Base-by-base conservation (phyloP, 2,888 invertebrate genomes). In the Perdita meconis region DNA sequence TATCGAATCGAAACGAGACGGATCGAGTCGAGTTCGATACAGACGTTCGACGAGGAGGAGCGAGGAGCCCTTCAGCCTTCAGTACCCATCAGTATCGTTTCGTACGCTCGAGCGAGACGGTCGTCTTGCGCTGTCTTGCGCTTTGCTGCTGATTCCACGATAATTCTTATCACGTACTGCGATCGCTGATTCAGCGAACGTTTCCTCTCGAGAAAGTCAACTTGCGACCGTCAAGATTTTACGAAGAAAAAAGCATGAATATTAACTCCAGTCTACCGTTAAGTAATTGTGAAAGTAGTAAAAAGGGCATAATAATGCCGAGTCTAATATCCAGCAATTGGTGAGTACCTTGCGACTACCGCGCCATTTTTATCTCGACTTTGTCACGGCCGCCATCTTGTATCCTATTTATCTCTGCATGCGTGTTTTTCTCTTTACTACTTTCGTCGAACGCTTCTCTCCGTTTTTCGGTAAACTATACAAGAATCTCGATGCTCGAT, bases 251-350 rank as follows among this genome's bases (percentile, higher is more conserved):
- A 92, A 92, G 91, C 84, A 92, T 92, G 92, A 92, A 86, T 91
- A 90, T 90, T 91, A 90, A 90, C 82, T 89, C 88, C 73, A 89
- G 85, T 86, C 82, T 88, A 85, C 86, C 89, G 84, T 90, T 92
- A 87, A 91, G 89, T 90, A 90, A 91, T 88, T 91, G 89, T 86
- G 90, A 90, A 84, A 89, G 88, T 87, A 92, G 90, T 92, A 91
- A 92, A 90, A 91, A 91, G 83, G 89, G 87, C 86, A 87, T 89
- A 71, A 93, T 92, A 90, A 95, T 95, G 95, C 94, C 95, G 86
- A 94, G 94, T 91, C 94, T 95, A 94, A 93, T 94, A 93, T 94
- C 94, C 92, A 94, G 94, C 93, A 94, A 94, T 93, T 94, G 94
- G 95, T 95, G 92, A 94, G 95, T 94, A 84, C 24, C 50, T 53